Conservation (phyloP, 2,113 vertebrate genomes). For the Alouatta palliata region DNA sequence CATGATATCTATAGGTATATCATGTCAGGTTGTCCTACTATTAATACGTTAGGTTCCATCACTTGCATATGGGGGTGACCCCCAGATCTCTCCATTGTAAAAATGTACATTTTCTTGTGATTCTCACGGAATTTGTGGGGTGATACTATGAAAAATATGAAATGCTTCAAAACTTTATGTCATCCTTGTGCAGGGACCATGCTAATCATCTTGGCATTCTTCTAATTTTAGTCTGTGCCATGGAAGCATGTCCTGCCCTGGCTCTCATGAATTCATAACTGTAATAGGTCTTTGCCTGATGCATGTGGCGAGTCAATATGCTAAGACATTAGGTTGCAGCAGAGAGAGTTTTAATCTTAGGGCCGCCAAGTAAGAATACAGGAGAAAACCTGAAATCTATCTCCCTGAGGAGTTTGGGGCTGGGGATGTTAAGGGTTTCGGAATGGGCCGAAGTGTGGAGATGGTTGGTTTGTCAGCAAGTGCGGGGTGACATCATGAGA, state of each 20-base stretch:
- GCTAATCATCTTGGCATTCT: not conserved
- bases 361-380: too few relatives aligned
- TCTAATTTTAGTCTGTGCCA: not conserved
- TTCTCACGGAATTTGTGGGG: not conserved
- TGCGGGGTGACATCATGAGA: too few relatives aligned
- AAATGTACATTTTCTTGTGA: not conserved
- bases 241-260: not conserved
- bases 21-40: not conserved
- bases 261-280: not conserved
- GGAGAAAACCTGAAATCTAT: too few relatives aligned
- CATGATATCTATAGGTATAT: not conserved
- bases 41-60: not conserved
- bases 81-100: not conserved
- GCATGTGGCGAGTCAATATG: too few relatives aligned
- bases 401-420: too few relatives aligned
- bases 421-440: too few relatives aligned
- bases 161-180: not conserved
- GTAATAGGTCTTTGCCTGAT: too few relatives aligned
- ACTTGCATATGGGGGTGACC: not conserved
- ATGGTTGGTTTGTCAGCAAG: too few relatives aligned
- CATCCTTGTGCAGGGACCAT: not conserved
- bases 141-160: not conserved
- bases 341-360: too few relatives aligned
- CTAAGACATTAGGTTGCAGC: too few relatives aligned
- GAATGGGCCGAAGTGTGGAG: too few relatives aligned